These are phyloP conservation scores for Galeruca laticollis DNA, from an alignment of 2,888 invertebrate genomes.

Conservation along the genomic window DNA sequence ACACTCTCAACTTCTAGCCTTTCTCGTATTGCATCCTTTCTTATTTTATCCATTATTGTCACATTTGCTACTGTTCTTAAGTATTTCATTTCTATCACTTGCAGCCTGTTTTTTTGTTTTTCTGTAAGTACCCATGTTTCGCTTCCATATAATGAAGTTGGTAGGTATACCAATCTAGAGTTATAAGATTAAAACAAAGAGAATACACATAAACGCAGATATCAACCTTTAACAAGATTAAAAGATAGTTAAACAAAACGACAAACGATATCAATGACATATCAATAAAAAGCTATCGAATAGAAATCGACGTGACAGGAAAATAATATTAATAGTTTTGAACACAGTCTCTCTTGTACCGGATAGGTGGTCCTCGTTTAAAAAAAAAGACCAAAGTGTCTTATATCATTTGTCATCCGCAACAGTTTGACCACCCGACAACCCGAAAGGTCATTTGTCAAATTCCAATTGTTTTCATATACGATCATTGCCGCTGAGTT, in stretches of 20 bases:
- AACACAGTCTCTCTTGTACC: slow-evolving; percentile 54
- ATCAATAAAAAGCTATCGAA: slow-evolving; percentile 52
- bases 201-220: not conserved
- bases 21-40: too few relatives aligned
- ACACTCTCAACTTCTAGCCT: too few relatives aligned
- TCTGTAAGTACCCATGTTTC: too few relatives aligned
- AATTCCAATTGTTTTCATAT: slow-evolving; percentile 63
- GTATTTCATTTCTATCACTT: too few relatives aligned
- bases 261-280: slow-evolving; percentile 51
- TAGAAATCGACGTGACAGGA: slow-evolving; percentile 53
- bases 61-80: too few relatives aligned
- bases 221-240: not conserved
- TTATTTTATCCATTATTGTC: too few relatives aligned
- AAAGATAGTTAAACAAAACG: slow-evolving; percentile 10
- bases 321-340: slow-evolving; percentile 59
- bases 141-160: too few relatives aligned
- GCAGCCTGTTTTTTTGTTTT: too few relatives aligned
- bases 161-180: too few relatives aligned
- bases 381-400: slow-evolving; percentile 60
- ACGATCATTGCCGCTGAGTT: slow-evolving; percentile 58
- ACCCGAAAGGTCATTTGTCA: slow-evolving; percentile 66
- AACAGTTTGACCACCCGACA: slow-evolving; percentile 63
- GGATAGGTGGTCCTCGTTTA: slow-evolving; percentile 64
- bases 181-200: not conserved
- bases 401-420: slow-evolving; percentile 67